These are phyloP conservation scores for Hoplodrina ambigua DNA, from an alignment of 2,888 invertebrate species.

Conservation along the genomic window DNA sequence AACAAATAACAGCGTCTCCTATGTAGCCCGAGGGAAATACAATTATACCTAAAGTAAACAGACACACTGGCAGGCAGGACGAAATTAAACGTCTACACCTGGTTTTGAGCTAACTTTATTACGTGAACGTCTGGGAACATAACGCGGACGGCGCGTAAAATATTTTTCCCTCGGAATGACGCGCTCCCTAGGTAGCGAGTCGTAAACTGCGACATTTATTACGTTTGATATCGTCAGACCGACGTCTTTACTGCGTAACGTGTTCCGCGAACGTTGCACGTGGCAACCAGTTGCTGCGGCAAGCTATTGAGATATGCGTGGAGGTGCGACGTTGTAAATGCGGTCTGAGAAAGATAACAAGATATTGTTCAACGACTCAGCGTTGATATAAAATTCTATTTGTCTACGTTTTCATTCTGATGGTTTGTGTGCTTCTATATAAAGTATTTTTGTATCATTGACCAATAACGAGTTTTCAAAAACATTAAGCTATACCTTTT, in stretches of 20 bases:
- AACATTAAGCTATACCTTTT: not conserved
- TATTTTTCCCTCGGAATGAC: constrained; percentile 77
- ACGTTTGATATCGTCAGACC: constrained; percentile 74
- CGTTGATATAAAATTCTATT: not conserved
- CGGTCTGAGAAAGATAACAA: not conserved
- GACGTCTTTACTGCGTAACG: constrained; percentile 65
- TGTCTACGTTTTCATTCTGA: not conserved
- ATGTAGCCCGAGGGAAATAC: constrained; percentile 11
- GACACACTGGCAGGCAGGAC: constrained; percentile 42
- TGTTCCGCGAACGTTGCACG: constrained; percentile 50
- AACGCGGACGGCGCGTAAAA: constrained; percentile 66
- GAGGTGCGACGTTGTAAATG: constrained; percentile 17
- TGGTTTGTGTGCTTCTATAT: no score
- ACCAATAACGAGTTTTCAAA: not conserved
- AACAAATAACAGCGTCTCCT: not conserved
- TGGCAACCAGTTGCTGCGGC: constrained; percentile 70
- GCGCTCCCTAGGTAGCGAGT: constrained; percentile 69
- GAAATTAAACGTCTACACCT: constrained; percentile 75
- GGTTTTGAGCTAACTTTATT: constrained; percentile 79
- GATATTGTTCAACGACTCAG: not conserved
- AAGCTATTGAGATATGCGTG: constrained; percentile 41
- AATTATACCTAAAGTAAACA: constrained; percentile 44
- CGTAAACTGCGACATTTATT: constrained; percentile 83
- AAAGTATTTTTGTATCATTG: not conserved
- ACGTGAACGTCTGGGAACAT: constrained; percentile 68